Evolutionary conservation across 1,140 invertebrate species (phyloP), one percentile per base, ranked within the genome.

Genomic region (Procambarus clarkii): DNA sequence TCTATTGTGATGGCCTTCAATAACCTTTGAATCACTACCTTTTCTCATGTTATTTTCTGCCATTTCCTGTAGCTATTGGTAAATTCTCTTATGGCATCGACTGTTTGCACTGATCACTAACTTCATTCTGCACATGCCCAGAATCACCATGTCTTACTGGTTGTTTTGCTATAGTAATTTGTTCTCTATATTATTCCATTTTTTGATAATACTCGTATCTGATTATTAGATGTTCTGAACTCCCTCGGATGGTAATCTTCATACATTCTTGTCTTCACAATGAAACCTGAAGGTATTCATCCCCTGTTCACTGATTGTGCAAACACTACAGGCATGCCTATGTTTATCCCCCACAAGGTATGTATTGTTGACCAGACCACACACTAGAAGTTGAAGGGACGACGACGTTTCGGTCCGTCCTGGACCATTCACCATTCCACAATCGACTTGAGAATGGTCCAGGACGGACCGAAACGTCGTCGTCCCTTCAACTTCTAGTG

Each of bases 241-340:
- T 74, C 69, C 69, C 69, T 74, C 69, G n/a, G 24, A 34, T 74
- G 69, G 34, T 74, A 74, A 74, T n/a, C 34, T n/a, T n/a, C 69
- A 74, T 21, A 74, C 69, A 69, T 69, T 69, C 64, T 34, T 34
- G 34, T 34, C 34, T 69, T 69, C 64, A 9, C 69, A 74, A 4
- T 74, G 24, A 74, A 74, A 74, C n/a, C 24, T 74, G 69, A n/a
- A n/a, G 34, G 5, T 74, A 74, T 34, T 11, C 69, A 24, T 8
- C 69, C 2, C 34, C 7, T 74, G 64, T 74, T 74, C 7, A 74
- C 69, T 8, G n/a, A 34, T 5, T 34, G 34, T 34, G 34, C 34
- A 34, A 34, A 34, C 34, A 34, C 1, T 34, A 34, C 34, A 34
- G 34, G 34, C 34, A 34, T 34, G 34, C 34, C 34, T 34, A 34